Base-by-base conservation (phyloP, 2,797 vertebrate genomes). In the Phalloptychus januarius region DNA sequence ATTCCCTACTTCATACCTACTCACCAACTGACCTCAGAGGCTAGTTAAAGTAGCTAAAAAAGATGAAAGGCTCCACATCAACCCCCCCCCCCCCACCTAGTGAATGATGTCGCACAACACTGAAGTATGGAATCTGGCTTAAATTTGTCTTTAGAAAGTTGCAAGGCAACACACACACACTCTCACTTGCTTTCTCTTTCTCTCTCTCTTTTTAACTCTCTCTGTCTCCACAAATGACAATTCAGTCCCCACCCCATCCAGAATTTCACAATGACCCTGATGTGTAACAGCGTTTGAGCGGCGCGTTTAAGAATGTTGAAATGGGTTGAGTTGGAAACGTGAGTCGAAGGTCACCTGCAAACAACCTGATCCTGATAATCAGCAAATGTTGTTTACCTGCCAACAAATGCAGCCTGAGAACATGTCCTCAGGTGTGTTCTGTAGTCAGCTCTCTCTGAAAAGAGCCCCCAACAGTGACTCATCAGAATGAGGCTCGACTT, bases 301-400 rank as follows among this genome's bases (percentile, higher is more conserved):
- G 20, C 36, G 25, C 18, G n/a, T 13, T 58, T 58, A 58, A 25
- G 63, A 40, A 67, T 69, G 38, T 70, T 44, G 7, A 73, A 28
- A 58, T n/a, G 13, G 12, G 25, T 58, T 5, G 13, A 58, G 50
- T 56, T 13, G 76, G 31, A 72, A 88, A 91, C 58, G 72, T 42
- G 71, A 87, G 82, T 86, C 89, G 79, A 82, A 87, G 88, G 83
- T 65, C 54, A 67, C 31, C 79, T 78, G 63, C 52, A 63, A 77
- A 77, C 88, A 81, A 85, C 75, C 80, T 89, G 82, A 89, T 85
- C 87, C 90, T 74, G 45, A 92, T 93, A 87, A 91, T 80, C 77
- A 54, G 85, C 69, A 71, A 72, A 63, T 45, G 1, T 20, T 76
- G 72, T 86, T 86, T 76, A 85, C 90, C 82, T 84, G 83, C 74